Evolutionary conservation across 2,888 invertebrate species (phyloP), one percentile per base, ranked within the genome.

Genomic region (Synanthedon tipuliformis): DNA sequence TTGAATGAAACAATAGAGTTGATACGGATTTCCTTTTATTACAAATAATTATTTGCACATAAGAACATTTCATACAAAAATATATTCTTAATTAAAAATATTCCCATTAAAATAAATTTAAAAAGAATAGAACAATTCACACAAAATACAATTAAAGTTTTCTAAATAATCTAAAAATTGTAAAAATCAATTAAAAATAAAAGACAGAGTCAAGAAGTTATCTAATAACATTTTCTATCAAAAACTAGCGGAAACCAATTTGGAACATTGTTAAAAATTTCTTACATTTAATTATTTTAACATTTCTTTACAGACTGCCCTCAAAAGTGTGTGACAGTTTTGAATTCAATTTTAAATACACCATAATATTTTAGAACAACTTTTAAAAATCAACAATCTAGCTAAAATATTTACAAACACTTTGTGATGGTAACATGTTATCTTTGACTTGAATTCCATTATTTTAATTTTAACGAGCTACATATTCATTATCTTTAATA

Each of bases 31-130:
- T 81, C 69, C 62, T 69, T 79, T 85, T 85, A 87, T 84, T 87
- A 85, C 77, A 87, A 86, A 87, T 80, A 81, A n/a, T 79, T 75
- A 82, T 82, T 83, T 84, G 81, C 85, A 87, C 83, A 78, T 84
- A 83, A 83, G 80, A 81, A 83, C 73, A 72, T 80, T 79, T 74
- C 81, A 83, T 87, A 87, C 80, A 87, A 87, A 87, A 87, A 87
- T 87, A 87, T 81, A 80, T 78, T 79, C 79, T 80, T 80, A 86
- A 81, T 80, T 82, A 80, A 83, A 86, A 84, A 78, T 64, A 75
- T 75, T 76, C 73, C 73, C 75, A 78, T 68, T 79, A 85, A 84
- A 84, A 81, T 72, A 81, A 80, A 81, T 66, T 81, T 34, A 34
- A 34, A 34, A 34, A 34, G 34, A 34, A 78, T 62, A 84, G 83